Evolutionary conservation across 2,888 invertebrate genomes (phyloP).

Genomic region (Ophion ellenae): DNA sequence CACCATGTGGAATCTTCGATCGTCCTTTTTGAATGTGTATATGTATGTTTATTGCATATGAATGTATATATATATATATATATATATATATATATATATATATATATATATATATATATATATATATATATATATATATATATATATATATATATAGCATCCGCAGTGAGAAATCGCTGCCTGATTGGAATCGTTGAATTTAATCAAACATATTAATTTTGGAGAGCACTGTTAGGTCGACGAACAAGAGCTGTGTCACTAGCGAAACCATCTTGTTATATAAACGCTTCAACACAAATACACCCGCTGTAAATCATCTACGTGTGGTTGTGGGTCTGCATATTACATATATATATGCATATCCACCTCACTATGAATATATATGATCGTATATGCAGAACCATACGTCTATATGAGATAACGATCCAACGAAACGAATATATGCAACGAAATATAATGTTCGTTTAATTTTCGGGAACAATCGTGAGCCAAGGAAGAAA

Average conservation of each 20-base stretch:
- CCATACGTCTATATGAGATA: conserved; percentile 22
- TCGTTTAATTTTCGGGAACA: conserved; percentile 69
- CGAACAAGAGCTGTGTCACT: conserved; percentile 1
- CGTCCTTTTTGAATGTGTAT: neutral
- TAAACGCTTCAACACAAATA: conserved; percentile 13
- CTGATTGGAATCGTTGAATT: conserved; percentile 65
- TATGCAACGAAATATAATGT: conserved; percentile 59
- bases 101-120: neutral
- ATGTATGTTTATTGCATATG: neutral
- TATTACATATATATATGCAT: neutral
- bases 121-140: neutral
- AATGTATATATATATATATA: neutral
- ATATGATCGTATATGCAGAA: neutral
- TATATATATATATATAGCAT: conserved; percentile 1
- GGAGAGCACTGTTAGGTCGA: conserved; percentile 18
- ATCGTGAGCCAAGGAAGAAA: conserved; percentile 54
- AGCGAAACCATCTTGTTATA: conserved; percentile 3
- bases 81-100: neutral
- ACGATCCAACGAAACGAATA: conserved; percentile 61
- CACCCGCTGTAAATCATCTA: neutral
- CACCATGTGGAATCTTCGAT: conserved; percentile 25
- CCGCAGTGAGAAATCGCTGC: conserved; percentile 48
- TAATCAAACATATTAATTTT: conserved; percentile 65
- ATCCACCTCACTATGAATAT: too few species aligned
- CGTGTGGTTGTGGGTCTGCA: neutral